Conservation (phyloP, 2,797 vertebrate species). For the Falco rusticolus region DNA sequence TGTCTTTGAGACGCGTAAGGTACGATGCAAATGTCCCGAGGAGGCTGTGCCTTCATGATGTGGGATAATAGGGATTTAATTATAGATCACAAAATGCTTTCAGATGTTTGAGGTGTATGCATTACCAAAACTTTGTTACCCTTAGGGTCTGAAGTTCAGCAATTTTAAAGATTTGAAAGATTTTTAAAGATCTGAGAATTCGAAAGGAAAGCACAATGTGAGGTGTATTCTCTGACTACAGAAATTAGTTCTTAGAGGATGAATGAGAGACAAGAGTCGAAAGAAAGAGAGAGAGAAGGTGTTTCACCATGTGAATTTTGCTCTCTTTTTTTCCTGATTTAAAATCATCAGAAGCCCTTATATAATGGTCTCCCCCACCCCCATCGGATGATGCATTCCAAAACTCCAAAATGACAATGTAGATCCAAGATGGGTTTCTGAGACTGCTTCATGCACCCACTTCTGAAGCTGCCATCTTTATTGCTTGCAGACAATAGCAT, state of each 20-base stretch:
- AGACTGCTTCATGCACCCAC: background rate
- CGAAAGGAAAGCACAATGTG: background rate
- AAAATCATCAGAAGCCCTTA: background rate
- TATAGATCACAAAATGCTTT: background rate
- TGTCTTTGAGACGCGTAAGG: background rate
- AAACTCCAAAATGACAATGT: background rate
- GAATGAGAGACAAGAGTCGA: background rate
- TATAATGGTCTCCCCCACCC: background rate
- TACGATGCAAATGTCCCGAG: background rate
- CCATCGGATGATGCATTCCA: background rate
- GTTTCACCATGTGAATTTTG: background rate
- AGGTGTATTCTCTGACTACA: background rate
- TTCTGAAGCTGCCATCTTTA: background rate
- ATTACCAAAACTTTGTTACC: background rate
- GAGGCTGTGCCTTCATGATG: background rate
- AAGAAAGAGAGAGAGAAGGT: background rate
- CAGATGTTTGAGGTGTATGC: background rate
- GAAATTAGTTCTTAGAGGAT: background rate
- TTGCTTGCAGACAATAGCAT: background rate
- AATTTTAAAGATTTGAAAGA: background rate
- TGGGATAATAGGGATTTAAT: background rate
- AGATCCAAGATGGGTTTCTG: background rate
- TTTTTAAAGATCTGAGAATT: background rate
- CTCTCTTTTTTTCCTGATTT: background rate
- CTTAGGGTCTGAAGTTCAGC: background rate